phyloP scores from a whole-genome alignment of 2,113 vertebrate species.

The Nycticebus coucang region DNA sequence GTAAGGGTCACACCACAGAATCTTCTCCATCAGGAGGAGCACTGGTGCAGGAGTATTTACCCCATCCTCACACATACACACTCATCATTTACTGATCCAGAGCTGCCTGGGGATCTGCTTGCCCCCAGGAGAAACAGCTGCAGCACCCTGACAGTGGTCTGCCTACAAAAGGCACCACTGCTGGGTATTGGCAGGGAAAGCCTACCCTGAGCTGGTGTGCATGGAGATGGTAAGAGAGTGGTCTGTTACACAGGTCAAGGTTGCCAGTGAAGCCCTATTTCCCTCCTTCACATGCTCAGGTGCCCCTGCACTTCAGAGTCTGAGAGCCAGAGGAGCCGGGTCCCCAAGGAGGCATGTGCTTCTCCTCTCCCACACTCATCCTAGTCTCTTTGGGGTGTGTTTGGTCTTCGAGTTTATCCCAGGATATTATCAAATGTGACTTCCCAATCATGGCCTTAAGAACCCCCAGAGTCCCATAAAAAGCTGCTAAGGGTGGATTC shows the following conservation, averaged over 20 bases:
- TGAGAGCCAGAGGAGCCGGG: background rate
- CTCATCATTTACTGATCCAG: background rate
- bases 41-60: background rate
- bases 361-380: background rate
- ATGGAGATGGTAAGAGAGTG: background rate
- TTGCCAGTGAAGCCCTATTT: background rate
- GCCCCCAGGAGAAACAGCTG: background rate
- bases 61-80: background rate
- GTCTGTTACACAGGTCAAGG: background rate
- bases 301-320: background rate
- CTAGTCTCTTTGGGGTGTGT: background rate
- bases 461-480: background rate
- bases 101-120: background rate
- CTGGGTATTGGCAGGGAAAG: background rate
- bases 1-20: background rate
- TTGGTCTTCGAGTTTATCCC: background rate
- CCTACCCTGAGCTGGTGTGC: background rate
- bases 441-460: background rate
- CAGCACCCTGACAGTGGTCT: background rate
- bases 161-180: background rate
- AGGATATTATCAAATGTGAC: background rate
- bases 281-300: background rate
- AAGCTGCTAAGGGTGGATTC: background rate
- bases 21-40: background rate
- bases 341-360: background rate